Evolutionary conservation across 2,888 invertebrate species (phyloP), one percentile per base, ranked within the genome.

Genomic region (Globia sparganii): DNA sequence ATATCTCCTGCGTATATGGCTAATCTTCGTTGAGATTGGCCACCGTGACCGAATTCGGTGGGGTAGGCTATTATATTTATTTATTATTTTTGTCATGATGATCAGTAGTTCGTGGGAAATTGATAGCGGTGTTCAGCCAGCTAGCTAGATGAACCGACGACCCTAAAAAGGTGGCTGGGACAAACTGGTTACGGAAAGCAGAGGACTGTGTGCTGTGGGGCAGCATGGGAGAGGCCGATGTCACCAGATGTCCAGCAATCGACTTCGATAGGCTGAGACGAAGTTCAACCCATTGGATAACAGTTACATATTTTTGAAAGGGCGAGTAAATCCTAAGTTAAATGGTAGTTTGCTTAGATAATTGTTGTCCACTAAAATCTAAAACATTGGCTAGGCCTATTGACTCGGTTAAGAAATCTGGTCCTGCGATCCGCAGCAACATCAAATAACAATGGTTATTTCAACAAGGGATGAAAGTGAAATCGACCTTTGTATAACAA

Each of bases 61-160:
- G n/a, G n/a, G n/a, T n/a, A n/a, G n/a, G n/a, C n/a, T n/a, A n/a
- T n/a, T n/a, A n/a, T n/a, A n/a, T n/a, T n/a, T n/a, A n/a, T n/a
- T 56, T 43, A 78, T 62, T 70, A 43, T 75, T 46, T 78, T 43
- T 43, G 43, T 43, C 3, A 13, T 43, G 18, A 56, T 77, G 37
- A 11, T 61, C 15, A 37, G 15, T 18, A 25, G 15, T 34, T 56
- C 69, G 83, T 83, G 81, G 49, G 80, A 83, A 73, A 34, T 46
- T 62, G 6, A 59, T 77, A 49, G 11, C 6, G 28, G 25, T 15
- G n/a, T n/a, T 59, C 31, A 28, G 1, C 1, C n/a, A 43, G 21
- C 5, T 21, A 59, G 46, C 18, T 18, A 5, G 46, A 46, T 18
- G n/a, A n/a, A n/a, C n/a, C n/a, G n/a, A n/a, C n/a, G n/a, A n/a